phyloP scores from a whole-genome alignment of 2,113 vertebrate species.

The Tyto alba region DNA sequence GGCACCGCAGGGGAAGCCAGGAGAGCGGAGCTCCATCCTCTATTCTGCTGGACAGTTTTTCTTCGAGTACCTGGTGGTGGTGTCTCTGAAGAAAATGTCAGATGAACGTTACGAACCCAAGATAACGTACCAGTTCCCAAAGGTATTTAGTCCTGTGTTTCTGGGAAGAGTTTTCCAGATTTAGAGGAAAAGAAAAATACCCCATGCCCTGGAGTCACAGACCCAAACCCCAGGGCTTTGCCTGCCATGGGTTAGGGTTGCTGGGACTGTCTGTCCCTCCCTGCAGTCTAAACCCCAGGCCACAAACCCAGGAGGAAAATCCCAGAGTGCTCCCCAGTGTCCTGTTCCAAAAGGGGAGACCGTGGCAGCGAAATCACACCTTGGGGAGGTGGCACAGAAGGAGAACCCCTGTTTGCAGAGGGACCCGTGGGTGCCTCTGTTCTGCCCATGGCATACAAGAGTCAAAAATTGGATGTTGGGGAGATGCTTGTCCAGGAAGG shows the following conservation, averaged over 20 bases:
- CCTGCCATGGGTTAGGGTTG: background rate
- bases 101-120: conserved; percentile 81
- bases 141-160: conserved; percentile 71
- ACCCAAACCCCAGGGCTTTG: background rate
- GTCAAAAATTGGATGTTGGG: background rate
- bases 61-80: conserved; percentile 95
- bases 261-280: background rate
- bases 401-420: background rate
- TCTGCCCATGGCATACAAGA: background rate
- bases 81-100: conserved; percentile 79
- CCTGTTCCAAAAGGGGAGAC: background rate
- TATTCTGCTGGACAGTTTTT: conserved; percentile 84
- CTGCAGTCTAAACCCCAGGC: background rate
- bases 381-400: background rate
- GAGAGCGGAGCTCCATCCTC: conserved; percentile 42
- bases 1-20: background rate
- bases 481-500: background rate
- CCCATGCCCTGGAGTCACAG: background rate
- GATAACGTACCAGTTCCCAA: conserved; percentile 95
- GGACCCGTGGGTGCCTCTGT: background rate
- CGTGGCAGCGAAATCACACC: background rate
- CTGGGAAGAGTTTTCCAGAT: background rate
- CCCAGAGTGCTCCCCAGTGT: background rate
- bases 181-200: background rate
- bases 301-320: background rate